phyloP scores from a whole-genome alignment of 2,797 vertebrate species.

The Bradypodion ventrale region DNA sequence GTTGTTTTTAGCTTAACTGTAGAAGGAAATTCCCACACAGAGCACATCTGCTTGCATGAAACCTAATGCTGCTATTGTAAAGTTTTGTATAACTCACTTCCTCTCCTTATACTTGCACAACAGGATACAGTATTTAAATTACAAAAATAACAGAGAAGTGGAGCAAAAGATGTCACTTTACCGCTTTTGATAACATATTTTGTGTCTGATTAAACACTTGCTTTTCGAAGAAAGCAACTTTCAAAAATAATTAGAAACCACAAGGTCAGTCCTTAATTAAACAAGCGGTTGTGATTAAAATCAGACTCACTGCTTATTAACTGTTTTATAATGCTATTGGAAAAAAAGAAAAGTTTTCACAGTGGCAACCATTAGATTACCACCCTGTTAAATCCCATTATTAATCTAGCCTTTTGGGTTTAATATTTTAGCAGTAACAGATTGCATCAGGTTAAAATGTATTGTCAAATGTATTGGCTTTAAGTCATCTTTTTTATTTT shows the following conservation, averaged over 20 bases:
- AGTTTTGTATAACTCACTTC: constrained; percentile 76
- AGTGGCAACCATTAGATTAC: constrained; percentile 13
- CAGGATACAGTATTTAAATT: constrained; percentile 79
- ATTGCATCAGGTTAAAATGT: constrained; percentile 28
- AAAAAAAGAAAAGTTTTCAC: neutral
- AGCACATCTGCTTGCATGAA: constrained; percentile 67
- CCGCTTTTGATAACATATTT: constrained; percentile 40
- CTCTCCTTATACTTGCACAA: constrained; percentile 78
- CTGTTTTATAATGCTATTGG: neutral
- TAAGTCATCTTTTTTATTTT: neutral
- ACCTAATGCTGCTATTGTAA: constrained; percentile 60
- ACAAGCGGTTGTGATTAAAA: constrained; percentile 6
- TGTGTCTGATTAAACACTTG: constrained; percentile 26
- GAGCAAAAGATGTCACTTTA: constrained; percentile 34
- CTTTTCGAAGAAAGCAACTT: constrained; percentile 33
- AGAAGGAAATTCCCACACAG: constrained; percentile 29
- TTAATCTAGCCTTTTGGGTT: constrained; percentile 42
- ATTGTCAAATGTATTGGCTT: constrained; percentile 32
- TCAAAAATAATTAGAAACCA: constrained; percentile 53
- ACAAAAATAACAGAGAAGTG: constrained; percentile 63
- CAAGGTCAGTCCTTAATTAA: constrained; percentile 23
- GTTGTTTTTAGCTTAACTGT: constrained; percentile 7
- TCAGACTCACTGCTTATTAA: constrained; percentile 28
- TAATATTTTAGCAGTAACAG: constrained; percentile 57
- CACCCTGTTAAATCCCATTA: constrained; percentile 8